Base-by-base conservation (phyloP, 2,888 invertebrate genomes). In the Chirona hameri region DNA sequence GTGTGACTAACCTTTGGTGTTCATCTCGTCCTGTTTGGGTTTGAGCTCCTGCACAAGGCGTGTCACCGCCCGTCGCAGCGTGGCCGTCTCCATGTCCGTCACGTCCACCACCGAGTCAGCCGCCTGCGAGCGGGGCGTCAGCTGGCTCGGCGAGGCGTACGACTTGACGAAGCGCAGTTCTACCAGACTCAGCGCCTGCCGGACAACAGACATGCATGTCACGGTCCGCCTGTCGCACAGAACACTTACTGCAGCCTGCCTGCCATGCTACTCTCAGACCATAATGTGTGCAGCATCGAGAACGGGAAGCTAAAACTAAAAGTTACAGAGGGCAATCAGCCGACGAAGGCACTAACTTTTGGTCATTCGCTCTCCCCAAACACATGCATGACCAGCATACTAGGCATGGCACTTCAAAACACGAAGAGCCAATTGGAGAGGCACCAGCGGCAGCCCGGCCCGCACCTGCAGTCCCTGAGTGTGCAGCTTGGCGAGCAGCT, bases 401-500 rank as follows among this genome's bases (percentile, higher is more conserved):
- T 7, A 39, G 4, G 4, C 7, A 39, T 39, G 39, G 4, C 39
- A 39, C 39, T 39, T 39, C 39, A 39, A 39, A 39, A 39, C 39
- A 39, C 39, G 39, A 39, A 39, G 39, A 39, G 39, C 39, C 39
- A 39, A 39, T 39, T 7, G 39, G 39, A 39, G 39, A 39, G 7
- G 39, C 39, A 39, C 4, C 39, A 39, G 39, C 39, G 7, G 39
- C 39, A 39, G 39, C 39, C 39, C 4, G 69, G 12, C 27, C 29
- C 29, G 31, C 76, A 46, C 76, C 76, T 76, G 76, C 24, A 76
- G 46, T 18, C 76, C 76, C 76, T 76, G 21, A 10, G 24, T 24
- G 46, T 76, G 76, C 76, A 76, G 76, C 46, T 76, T 76, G 76
- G 39, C 46, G 21, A 76, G 76, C 39, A 76, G 76, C 76, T 76